A percentile compares a stretch with the other conserved stretches of the same genome.
These are phyloP conservation scores for Drosophila nigricruria DNA, from an alignment of 2,888 invertebrate genomes.

Conservation along the genomic window DNA sequence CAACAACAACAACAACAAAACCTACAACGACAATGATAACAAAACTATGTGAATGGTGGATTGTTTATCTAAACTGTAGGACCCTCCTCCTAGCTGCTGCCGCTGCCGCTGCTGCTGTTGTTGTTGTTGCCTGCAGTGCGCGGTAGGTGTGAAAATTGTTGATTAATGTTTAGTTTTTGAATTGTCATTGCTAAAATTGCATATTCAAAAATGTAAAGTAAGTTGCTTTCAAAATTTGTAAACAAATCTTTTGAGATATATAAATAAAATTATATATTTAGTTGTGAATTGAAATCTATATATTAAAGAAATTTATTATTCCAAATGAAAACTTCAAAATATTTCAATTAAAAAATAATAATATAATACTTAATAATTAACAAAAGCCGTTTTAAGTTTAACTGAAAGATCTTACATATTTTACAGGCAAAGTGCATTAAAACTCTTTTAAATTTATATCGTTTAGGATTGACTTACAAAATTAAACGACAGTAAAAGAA, in stretches of 20 bases:
- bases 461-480: too few species aligned
- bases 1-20: conserved; percentile 35
- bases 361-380: too few species aligned
- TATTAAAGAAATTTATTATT: background rate
- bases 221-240: background rate
- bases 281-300: background rate
- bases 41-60: conserved; percentile 48
- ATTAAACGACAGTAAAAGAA: too few species aligned
- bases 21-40: conserved; percentile 52
- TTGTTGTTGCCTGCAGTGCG: conserved; percentile 13
- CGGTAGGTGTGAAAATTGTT: conserved; percentile 76
- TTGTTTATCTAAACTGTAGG: conserved; percentile 31
- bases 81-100: conserved; percentile 16
- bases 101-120: background rate
- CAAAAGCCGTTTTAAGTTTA: too few species aligned
- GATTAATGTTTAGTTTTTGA: conserved; percentile 72
- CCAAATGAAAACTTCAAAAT: background rate
- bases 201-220: conserved; percentile 30
- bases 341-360: background rate
- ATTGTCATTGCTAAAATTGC: conserved; percentile 49
- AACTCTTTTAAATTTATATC: too few species aligned
- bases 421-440: too few species aligned
- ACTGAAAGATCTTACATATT: too few species aligned
- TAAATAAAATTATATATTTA: background rate
- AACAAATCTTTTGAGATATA: background rate